Evolutionary conservation across 2,888 invertebrate genomes (phyloP), one percentile per base, ranked within the genome.

Genomic region (Parnassius glacialis): DNA sequence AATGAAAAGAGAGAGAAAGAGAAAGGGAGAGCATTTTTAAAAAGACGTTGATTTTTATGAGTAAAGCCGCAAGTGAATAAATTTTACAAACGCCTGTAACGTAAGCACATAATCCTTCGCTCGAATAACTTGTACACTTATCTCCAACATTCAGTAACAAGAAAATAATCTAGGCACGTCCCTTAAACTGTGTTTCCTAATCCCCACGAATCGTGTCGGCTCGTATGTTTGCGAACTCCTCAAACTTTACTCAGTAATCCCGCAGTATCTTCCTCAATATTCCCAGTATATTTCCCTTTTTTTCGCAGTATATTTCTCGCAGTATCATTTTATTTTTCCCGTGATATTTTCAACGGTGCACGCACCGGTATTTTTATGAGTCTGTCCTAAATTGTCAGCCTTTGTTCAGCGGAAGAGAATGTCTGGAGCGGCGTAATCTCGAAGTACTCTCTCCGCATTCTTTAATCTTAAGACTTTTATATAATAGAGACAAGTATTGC

Each of bases 331-430:
- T 48, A 48, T 48, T 12, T 48, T 48, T 54, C 53, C 48, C 45
- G 45, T 34, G 57, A 52, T 57, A 57, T 57, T 61, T 57, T 11
- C 52, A 10, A 59, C 10, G 47, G n/a, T 47, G 44, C 52, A 57
- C 61, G 51, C 51, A 34, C 56, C 51, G 61, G 56, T 50, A 52
- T 61, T 48, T 61, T 61, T 61, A 61, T 55, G 56, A 61, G 45
- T 20, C 41, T n/a, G 56, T 57, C 45, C 56, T 57, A 57, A 52
- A 57, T 61, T 56, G 52, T 57, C 45, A 52, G 47, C 56, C 55
- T 55, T 61, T 61, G 60, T 61, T 55, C 54, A 51, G 34, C 44
- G 60, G 12, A 34, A 55, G 55, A 13, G 55, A 61, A 59, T 42
- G 60, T 60, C 54, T 59, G 45, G 50, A 20, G 16, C 47, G 53